Conservation (phyloP, 2,113 vertebrate species). For the Jaculus jaculus region DNA sequence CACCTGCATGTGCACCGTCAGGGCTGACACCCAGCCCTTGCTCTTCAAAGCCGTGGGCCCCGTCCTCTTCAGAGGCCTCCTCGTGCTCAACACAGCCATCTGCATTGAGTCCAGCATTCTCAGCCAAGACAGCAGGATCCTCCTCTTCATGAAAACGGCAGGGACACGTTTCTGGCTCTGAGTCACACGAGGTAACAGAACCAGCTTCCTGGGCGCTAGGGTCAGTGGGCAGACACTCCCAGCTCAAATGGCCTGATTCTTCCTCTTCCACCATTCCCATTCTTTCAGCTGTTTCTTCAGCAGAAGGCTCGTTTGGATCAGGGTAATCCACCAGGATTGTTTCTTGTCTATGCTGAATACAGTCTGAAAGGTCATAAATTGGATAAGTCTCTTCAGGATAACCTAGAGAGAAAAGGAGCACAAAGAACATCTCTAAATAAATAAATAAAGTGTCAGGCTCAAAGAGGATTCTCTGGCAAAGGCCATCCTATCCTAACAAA, state of each 20-base stretch:
- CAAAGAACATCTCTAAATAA: background rate
- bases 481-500: conserved; percentile 45
- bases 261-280: conserved; percentile 87
- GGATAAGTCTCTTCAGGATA: conserved; percentile 92
- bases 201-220: conserved; percentile 19
- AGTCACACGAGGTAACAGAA: conserved; percentile 74
- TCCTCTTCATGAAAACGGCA: conserved; percentile 80
- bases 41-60: conserved; percentile 57
- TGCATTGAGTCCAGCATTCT: conserved; percentile 87
- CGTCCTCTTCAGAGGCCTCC: conserved; percentile 79
- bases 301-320: conserved; percentile 84
- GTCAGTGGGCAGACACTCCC: conserved; percentile 63
- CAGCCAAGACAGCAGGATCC: conserved; percentile 89
- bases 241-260: conserved; percentile 71
- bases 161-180: conserved; percentile 81
- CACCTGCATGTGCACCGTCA: conserved; percentile 61
- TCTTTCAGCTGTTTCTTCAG: conserved; percentile 94
- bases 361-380: conserved; percentile 84
- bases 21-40: background rate
- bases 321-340: conserved; percentile 86
- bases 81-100: conserved; percentile 86
- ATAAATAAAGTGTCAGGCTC: conserved; percentile 40
- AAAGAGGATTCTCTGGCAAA: conserved; percentile 33
- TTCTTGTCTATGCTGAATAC: conserved; percentile 77
- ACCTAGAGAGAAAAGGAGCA: conserved; percentile 84